Percentiles rank a stretch among this genome's conserved stretches.
Evolutionary conservation across 2,113 vertebrate genomes (phyloP).

Genomic region (Oreochromis tanganicae): DNA sequence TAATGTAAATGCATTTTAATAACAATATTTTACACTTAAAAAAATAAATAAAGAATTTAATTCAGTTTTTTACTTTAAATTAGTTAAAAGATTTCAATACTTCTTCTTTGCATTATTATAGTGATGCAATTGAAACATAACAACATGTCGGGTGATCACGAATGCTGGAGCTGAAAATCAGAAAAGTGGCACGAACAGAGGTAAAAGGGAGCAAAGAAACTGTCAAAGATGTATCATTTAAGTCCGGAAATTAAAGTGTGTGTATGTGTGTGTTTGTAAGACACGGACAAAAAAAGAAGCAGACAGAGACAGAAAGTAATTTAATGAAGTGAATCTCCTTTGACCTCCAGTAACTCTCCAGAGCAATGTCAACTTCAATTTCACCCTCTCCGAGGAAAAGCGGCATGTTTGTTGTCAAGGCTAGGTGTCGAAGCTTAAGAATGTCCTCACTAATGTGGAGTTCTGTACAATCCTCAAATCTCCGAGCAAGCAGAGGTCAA

Average conservation of each 20-base stretch:
- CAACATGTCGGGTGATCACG: background rate
- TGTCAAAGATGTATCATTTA: background rate
- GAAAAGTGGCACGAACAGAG: background rate
- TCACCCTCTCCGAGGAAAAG: slow-evolving; percentile 19
- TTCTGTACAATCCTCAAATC: background rate
- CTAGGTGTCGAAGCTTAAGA: background rate
- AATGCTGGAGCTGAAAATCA: background rate
- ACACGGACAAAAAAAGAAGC: background rate
- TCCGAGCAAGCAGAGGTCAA: background rate
- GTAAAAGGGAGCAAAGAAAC: background rate
- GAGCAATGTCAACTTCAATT: slow-evolving; percentile 51
- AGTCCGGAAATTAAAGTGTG: background rate
- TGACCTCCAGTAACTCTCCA: slow-evolving; percentile 48
- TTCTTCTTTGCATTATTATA: background rate
- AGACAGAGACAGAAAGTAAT: slow-evolving; percentile 26
- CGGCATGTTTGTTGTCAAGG: slow-evolving; percentile 14
- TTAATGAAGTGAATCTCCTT: slow-evolving; percentile 22
- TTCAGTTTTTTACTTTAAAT: background rate
- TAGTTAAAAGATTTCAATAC: background rate
- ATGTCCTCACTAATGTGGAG: background rate
- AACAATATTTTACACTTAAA: background rate
- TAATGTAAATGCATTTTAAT: background rate
- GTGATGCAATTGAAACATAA: background rate
- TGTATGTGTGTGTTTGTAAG: background rate
- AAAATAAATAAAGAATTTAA: background rate